These are phyloP conservation scores for Pachycephus smyrnensis DNA, from an alignment of 2,888 invertebrate species.

Conservation along the genomic window DNA sequence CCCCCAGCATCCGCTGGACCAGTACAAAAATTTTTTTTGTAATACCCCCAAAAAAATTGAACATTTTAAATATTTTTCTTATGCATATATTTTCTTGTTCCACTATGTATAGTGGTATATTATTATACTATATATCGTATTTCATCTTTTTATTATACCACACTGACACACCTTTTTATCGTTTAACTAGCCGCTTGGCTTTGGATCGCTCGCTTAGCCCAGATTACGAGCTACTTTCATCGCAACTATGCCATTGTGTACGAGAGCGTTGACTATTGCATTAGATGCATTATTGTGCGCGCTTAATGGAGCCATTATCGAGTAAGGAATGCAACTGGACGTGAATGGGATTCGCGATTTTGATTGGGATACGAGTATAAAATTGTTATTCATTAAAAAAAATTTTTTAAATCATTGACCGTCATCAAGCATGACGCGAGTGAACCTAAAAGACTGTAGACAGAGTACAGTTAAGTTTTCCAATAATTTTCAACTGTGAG, in stretches of 20 bases:
- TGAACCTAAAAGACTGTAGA: background rate
- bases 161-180: background rate
- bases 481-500: slow-evolving; percentile 25
- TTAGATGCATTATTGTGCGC: slow-evolving; percentile 25
- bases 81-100: no score
- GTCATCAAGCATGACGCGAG: background rate
- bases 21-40: background rate
- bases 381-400: background rate
- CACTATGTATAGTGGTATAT: no score
- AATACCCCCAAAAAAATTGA: no score
- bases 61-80: no score
- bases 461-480: slow-evolving; percentile 29
- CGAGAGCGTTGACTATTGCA: slow-evolving; percentile 14
- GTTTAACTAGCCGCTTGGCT: slow-evolving; percentile 30
- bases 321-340: background rate
- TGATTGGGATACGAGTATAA: background rate
- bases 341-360: background rate
- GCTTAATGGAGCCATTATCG: slow-evolving; percentile 37
- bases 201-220: slow-evolving; percentile 34
- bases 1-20: background rate
- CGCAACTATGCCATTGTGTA: slow-evolving; percentile 42
- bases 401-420: background rate
- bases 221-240: slow-evolving; percentile 46
- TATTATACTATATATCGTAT: background rate
- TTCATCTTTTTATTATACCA: background rate